A percentile compares a stretch with the other conserved stretches of the same genome.
These are phyloP conservation scores for Acestrorhynchus altus DNA, from an alignment of 2,797 vertebrate species.

Conservation along the genomic window DNA sequence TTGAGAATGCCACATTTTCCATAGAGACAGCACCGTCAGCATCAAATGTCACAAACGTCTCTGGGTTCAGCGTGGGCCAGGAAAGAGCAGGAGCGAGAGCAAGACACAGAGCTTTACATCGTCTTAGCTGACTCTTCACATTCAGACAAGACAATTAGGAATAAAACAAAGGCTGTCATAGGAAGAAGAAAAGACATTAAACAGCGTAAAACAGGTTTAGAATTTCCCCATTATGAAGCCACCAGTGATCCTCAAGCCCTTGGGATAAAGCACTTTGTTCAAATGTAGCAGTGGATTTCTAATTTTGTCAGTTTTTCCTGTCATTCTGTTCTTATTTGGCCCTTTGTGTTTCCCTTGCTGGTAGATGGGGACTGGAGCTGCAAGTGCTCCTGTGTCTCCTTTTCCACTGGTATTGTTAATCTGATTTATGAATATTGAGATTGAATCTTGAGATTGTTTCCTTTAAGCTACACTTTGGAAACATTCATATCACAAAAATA, in stretches of 20 bases:
- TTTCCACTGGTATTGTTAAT: too few relatives aligned
- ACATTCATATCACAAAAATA: too few relatives aligned
- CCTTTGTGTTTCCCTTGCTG: constrained; percentile 28
- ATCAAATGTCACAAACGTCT: constrained; percentile 73
- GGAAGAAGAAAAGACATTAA: constrained; percentile 61
- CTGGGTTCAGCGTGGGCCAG: constrained; percentile 57
- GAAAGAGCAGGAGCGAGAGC: constrained; percentile 47
- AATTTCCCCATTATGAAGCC: constrained; percentile 71
- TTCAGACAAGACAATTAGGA: constrained; percentile 74
- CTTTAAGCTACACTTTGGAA: too few relatives aligned
- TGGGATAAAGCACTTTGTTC: constrained; percentile 62
- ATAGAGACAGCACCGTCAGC: constrained; percentile 66
- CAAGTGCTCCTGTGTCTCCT: too few relatives aligned
- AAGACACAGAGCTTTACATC: constrained; percentile 55
- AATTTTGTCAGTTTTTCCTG: constrained; percentile 50
- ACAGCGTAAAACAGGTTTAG: constrained; percentile 75
- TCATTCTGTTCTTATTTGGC: constrained; percentile 38
- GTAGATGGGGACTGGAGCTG: too few relatives aligned
- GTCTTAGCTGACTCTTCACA: constrained; percentile 66
- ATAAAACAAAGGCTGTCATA: constrained; percentile 71
- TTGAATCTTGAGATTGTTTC: too few relatives aligned
- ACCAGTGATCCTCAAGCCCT: constrained; percentile 67
- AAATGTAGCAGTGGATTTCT: constrained; percentile 49
- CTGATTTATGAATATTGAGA: too few relatives aligned
- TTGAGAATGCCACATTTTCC: constrained; percentile 38